phyloP scores from a whole-genome alignment of 92 coral and sea anemone species.

The Actinernus sp. region DNA sequence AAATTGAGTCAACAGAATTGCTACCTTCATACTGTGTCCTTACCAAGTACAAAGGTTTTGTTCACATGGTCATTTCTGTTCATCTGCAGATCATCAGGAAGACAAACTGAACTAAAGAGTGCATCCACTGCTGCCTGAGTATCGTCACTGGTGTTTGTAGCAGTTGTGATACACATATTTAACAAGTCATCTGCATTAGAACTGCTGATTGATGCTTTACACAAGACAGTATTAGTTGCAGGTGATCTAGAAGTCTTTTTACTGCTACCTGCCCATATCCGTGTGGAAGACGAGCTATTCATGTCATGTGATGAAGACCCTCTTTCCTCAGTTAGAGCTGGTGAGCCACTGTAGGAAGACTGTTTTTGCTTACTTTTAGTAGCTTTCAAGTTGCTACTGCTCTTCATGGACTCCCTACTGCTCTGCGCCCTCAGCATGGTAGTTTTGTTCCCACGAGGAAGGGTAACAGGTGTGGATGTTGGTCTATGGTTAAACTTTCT shows the following conservation, averaged over 20 bases:
- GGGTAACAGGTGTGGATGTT: conserved; percentile 17
- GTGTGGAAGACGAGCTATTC: neutral
- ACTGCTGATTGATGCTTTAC: conserved; percentile 2
- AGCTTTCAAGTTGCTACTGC: conserved; percentile 12
- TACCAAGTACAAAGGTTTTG: conserved; percentile 87
- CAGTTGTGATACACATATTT: no score
- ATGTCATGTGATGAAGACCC: neutral
- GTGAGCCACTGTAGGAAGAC: conserved; percentile 1
- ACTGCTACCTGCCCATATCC: conserved; percentile 60
- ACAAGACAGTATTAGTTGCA: neutral
- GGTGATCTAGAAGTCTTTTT: conserved; percentile 44
- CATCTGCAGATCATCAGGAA: conserved; percentile 78
- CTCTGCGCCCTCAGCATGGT: conserved; percentile 78
- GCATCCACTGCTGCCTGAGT: conserved; percentile 77
- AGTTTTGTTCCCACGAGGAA: conserved; percentile 85
- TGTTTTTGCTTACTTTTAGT: neutral
- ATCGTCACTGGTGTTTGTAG: no score
- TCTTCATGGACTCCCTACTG: conserved; percentile 75
- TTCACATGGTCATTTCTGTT: conserved; percentile 75
- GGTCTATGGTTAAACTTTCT: neutral
- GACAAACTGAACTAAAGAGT: conserved; percentile 38
- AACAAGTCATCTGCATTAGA: neutral
- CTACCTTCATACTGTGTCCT: no score
- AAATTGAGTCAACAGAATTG: no score
- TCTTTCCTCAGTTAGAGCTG: no score